Evolutionary conservation across 2,113 vertebrate genomes (phyloP).

Genomic region (Anthoscopus minutus): DNA sequence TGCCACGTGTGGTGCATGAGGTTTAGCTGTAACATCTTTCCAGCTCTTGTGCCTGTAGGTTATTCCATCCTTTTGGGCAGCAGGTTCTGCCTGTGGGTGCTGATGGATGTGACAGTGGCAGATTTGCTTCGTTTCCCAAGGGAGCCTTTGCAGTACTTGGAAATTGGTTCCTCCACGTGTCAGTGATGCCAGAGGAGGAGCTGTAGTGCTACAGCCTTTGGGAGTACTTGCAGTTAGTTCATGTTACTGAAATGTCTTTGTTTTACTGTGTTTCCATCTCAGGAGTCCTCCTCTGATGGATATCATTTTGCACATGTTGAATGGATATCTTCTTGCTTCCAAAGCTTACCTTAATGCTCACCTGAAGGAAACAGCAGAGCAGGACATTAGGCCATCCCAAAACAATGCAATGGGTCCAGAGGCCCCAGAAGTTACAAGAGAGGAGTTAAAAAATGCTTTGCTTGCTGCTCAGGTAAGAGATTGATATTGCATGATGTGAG

Average conservation of each 20-base stretch:
- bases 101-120: neutral
- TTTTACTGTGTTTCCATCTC: neutral
- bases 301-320: slow-evolving; percentile 94
- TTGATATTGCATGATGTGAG: neutral
- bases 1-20: neutral
- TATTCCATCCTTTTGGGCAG: neutral
- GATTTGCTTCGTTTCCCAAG: neutral
- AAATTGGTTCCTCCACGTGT: neutral
- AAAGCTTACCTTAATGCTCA: slow-evolving; percentile 94
- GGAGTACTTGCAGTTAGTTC: neutral
- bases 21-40: neutral
- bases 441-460: slow-evolving; percentile 95
- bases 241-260: neutral
- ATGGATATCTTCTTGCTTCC: slow-evolving; percentile 92
- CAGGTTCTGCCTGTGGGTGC: neutral
- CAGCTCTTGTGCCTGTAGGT: neutral
- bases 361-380: slow-evolving; percentile 93
- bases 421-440: slow-evolving; percentile 91
- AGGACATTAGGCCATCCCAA: slow-evolving; percentile 83
- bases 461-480: slow-evolving; percentile 88
- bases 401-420: slow-evolving; percentile 83
- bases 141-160: neutral
- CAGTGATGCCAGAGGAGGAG: neutral
- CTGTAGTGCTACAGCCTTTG: neutral
- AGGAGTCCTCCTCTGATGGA: slow-evolving; percentile 98